Evolutionary conservation across 2,113 vertebrate genomes (phyloP).

Genomic region (Rousettus leschenaultii): DNA sequence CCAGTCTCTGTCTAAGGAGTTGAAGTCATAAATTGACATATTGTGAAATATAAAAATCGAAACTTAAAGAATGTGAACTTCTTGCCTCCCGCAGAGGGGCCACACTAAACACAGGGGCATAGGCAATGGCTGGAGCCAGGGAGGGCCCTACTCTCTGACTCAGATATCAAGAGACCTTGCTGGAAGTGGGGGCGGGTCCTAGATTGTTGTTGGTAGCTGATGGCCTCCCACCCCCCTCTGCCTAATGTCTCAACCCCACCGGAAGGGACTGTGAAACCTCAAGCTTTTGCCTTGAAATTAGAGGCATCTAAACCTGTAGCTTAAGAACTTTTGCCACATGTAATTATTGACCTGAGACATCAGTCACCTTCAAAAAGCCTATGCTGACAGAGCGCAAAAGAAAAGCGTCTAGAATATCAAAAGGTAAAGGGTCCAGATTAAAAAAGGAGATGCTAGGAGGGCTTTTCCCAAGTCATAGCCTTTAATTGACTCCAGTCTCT

Average conservation of each 20-base stretch:
- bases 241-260: background rate
- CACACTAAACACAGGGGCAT: background rate
- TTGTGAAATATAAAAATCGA: background rate
- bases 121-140: background rate
- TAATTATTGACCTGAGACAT: conserved; percentile 76
- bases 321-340: conserved; percentile 69
- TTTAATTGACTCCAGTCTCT: conserved; percentile 75
- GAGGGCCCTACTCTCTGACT: background rate
- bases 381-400: conserved; percentile 69
- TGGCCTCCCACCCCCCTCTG: background rate
- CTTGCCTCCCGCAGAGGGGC: background rate
- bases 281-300: conserved; percentile 67
- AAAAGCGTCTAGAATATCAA: conserved; percentile 75
- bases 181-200: background rate
- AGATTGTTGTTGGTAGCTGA: background rate
- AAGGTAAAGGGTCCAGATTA: conserved; percentile 74
- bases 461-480: conserved; percentile 47
- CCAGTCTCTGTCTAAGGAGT: background rate
- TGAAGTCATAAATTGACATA: background rate
- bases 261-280: conserved; percentile 47
- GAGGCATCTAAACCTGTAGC: conserved; percentile 56
- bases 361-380: conserved; percentile 70
- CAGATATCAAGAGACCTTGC: background rate
- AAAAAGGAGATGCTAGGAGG: conserved; percentile 57
- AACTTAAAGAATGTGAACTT: background rate